Percentiles rank a stretch among this genome's conserved stretches.
Conservation (phyloP, 2,888 invertebrate species). For the Dynastes grantii region DNA sequence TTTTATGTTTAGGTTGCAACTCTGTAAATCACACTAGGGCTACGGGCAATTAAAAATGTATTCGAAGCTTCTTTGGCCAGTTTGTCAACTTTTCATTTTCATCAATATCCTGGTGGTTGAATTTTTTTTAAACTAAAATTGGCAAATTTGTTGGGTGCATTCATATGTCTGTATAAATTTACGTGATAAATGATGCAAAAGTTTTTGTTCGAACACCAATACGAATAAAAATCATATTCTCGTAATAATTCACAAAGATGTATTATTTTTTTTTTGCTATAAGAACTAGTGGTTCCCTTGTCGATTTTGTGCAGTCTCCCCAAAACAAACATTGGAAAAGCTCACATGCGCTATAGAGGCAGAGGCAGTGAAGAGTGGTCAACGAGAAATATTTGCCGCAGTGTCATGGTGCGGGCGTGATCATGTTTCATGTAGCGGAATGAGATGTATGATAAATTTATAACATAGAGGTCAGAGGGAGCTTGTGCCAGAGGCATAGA, state of each 20-base stretch:
- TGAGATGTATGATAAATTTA: constrained; percentile 67
- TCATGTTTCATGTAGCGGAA: constrained; percentile 66
- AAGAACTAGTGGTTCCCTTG: background rate
- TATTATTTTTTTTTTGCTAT: background rate
- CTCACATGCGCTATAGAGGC: background rate
- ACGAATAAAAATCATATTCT: background rate
- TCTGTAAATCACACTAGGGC: too few species aligned
- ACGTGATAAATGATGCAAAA: too few species aligned
- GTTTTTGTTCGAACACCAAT: background rate
- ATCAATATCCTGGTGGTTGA: too few species aligned
- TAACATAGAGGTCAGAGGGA: constrained; percentile 61
- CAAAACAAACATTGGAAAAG: constrained; percentile 31
- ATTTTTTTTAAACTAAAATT: too few species aligned
- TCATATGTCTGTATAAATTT: too few species aligned
- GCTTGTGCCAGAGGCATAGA: constrained; percentile 57
- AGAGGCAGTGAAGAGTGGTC: constrained; percentile 24
- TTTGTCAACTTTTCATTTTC: too few species aligned
- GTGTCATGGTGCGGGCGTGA: constrained; percentile 54
- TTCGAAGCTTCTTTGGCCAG: too few species aligned
- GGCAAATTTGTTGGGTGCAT: too few species aligned
- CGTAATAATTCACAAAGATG: too few species aligned
- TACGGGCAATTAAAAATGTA: too few species aligned
- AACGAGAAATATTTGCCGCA: constrained; percentile 53
- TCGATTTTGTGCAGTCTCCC: constrained; percentile 19
- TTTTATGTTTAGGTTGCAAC: too few species aligned